Evolutionary conservation across 2,797 vertebrate genomes (phyloP).

Genomic region (Sebastiscus tertius): DNA sequence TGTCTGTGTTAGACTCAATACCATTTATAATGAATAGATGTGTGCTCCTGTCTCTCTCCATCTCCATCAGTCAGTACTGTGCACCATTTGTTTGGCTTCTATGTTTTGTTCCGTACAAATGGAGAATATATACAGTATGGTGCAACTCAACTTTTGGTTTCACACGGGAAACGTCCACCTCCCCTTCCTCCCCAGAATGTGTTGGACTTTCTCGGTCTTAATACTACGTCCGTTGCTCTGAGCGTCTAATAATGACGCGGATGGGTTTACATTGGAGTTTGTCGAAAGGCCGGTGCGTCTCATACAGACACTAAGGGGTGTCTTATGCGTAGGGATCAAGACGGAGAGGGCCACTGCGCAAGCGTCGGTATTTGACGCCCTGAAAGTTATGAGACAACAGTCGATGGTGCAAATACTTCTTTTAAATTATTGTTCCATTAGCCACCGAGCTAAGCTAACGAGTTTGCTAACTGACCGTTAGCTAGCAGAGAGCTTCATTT

Average conservation of each 20-base stretch:
- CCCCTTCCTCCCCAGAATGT: too few species aligned
- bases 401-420: background rate
- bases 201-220: too few species aligned
- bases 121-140: background rate
- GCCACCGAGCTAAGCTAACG: too few species aligned
- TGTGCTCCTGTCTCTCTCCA: background rate
- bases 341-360: too few species aligned
- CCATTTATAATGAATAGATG: slow-evolving; percentile 23
- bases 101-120: background rate
- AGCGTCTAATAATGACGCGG: too few species aligned
- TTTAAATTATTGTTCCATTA: background rate
- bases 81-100: background rate
- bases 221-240: too few species aligned
- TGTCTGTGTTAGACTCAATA: slow-evolving; percentile 1
- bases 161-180: too few species aligned
- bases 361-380: too few species aligned
- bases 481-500: background rate
- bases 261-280: too few species aligned
- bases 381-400: background rate
- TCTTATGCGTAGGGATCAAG: too few species aligned
- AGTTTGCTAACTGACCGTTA: background rate
- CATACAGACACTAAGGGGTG: too few species aligned
- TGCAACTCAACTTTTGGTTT: background rate
- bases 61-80: background rate
- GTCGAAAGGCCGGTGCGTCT: rapidly evolving